Percentiles rank a stretch among this genome's conserved stretches.
These are phyloP conservation scores for Sminthopsis crassicaudata DNA, from an alignment of 2,113 vertebrate genomes.

Conservation along the genomic window DNA sequence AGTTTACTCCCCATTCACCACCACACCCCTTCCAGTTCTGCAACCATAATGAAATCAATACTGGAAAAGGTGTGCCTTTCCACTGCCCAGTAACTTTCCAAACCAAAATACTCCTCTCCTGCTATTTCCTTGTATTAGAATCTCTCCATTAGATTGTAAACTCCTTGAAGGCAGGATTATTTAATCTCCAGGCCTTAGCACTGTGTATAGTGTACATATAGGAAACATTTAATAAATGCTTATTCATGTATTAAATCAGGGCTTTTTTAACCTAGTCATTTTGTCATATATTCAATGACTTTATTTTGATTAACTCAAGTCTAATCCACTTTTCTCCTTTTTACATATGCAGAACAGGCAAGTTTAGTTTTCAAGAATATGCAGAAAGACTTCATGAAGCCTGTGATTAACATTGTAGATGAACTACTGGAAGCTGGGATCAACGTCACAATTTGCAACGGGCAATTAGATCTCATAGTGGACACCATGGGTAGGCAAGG, in stretches of 20 bases:
- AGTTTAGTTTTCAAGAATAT: slow-evolving; percentile 89
- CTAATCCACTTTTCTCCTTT: slow-evolving; percentile 4
- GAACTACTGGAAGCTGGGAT: slow-evolving; percentile 88
- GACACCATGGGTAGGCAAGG: slow-evolving; percentile 92
- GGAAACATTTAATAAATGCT: background rate
- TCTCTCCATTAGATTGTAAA: background rate
- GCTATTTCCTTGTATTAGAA: background rate
- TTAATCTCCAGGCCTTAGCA: background rate
- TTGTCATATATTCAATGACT: background rate
- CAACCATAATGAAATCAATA: background rate
- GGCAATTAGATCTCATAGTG: slow-evolving; percentile 98
- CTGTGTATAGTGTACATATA: background rate
- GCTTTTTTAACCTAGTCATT: background rate
- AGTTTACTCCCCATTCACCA: background rate
- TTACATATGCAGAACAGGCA: slow-evolving; percentile 87
- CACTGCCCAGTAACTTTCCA: background rate
- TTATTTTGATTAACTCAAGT: slow-evolving; percentile 1
- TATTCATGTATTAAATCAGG: background rate
- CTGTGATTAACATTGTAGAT: slow-evolving; percentile 91
- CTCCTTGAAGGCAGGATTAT: background rate
- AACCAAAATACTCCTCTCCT: background rate
- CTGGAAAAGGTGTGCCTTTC: background rate
- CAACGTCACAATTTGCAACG: slow-evolving; percentile 95
- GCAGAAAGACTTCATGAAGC: slow-evolving; percentile 96
- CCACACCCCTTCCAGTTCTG: background rate